These are phyloP conservation scores for Nanorana parkeri DNA, from an alignment of 2,113 vertebrate species.

Conservation along the genomic window DNA sequence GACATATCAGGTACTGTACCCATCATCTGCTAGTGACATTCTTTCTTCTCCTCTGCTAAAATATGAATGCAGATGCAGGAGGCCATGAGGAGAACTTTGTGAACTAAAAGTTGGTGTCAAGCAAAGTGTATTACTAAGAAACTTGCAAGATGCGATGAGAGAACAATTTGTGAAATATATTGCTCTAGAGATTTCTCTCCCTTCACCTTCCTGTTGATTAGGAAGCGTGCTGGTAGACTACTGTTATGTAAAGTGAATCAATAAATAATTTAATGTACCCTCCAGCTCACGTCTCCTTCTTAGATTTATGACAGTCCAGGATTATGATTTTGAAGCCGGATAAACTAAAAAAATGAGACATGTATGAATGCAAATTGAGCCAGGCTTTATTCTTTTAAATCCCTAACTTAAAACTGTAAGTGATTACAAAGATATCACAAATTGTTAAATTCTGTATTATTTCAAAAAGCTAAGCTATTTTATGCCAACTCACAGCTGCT, in stretches of 20 bases:
- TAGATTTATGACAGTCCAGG: constrained; percentile 49
- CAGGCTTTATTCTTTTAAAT: not conserved
- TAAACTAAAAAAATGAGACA: constrained; percentile 40
- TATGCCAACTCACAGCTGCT: too few relatives aligned
- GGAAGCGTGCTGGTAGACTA: constrained; percentile 42
- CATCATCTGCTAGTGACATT: not conserved
- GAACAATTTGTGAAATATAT: constrained; percentile 46
- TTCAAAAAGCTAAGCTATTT: too few relatives aligned
- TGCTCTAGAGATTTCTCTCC: constrained; percentile 48
- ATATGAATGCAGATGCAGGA: not conserved
- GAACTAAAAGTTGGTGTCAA: constrained; percentile 33
- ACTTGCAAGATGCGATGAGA: constrained; percentile 40
- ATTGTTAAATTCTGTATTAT: too few relatives aligned
- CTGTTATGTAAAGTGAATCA: constrained; percentile 53
- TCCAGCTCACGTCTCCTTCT: constrained; percentile 43
- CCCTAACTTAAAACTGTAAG: not conserved
- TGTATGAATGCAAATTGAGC: constrained; percentile 23
- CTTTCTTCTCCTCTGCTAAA: not conserved
- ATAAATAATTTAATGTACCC: constrained; percentile 57
- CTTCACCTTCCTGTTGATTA: constrained; percentile 56
- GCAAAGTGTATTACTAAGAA: constrained; percentile 24
- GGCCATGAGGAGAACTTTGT: not conserved
- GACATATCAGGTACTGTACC: too few relatives aligned
- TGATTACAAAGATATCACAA: constrained; percentile 3
- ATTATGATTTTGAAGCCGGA: constrained; percentile 28